Base-by-base conservation (phyloP, 2,888 invertebrate genomes). In the Tanypteryx hageni region DNA sequence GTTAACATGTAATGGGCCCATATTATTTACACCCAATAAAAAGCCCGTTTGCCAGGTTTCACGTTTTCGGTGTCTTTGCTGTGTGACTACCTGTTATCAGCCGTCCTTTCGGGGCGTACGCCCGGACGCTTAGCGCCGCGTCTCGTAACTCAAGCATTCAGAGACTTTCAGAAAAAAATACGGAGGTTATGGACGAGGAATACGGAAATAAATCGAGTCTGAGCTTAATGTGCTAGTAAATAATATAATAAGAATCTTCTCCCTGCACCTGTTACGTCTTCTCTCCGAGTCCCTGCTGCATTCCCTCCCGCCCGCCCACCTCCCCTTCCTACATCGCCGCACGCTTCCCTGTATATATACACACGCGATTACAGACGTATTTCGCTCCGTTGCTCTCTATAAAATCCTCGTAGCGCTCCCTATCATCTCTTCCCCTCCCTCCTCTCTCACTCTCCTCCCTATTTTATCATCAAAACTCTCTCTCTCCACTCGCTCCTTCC, bases 381-480 rank as follows among this genome's bases (percentile, higher is more conserved):
- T n/a, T n/a, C n/a, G 68, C 68, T n/a, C 22, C 68, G 68, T 68
- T 68, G 68, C 68, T 68, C 68, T 68, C 68, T 68, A 68, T 68
- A 68, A 68, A 68, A 68, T 68, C 68, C 68, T 18, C 44, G 44
- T 44, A 44, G 44, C 44, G 44, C n/a, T 68, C n/a, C n/a, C 68
- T 22, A 68, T 68, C 68, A 2, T 18, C 68, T 18, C 22, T 9
- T 18, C 0, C 68, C 68, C 22, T 68, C 22, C 22, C n/a, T n/a
- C 18, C 68, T 68, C 68, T 64, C 64, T 14, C 64, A 18, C 64
- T 64, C 44, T 44, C 44, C 44, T 44, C 7, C 64, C 64, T 64
- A 64, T 64, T 64, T 64, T 68, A 68, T 68, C 68, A 68, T 68
- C 68, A 68, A 68, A 68, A 68, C 68, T 68, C 68, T 68, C 64